Conservation (phyloP, 2,113 vertebrate species). For the Centropus bengalensis region DNA sequence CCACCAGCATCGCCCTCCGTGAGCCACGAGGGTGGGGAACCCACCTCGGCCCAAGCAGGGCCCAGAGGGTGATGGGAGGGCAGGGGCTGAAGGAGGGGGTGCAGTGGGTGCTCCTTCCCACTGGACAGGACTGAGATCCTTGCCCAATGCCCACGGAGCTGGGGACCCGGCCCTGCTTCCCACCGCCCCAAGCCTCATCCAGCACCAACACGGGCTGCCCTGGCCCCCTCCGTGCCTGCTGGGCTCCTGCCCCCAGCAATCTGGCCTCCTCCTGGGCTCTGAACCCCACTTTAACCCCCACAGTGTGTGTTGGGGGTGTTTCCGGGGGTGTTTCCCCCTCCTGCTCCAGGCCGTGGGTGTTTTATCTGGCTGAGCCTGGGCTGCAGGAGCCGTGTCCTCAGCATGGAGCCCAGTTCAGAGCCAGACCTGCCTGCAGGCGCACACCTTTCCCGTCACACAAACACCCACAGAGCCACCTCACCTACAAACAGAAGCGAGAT, state of each 20-base stretch:
- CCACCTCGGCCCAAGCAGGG: not conserved
- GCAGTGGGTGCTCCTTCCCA: not conserved
- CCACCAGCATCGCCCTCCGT: not conserved
- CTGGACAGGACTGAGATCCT: not conserved
- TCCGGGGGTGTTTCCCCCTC: fast-evolving
- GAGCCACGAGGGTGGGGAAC: not conserved
- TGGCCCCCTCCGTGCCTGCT: fast-evolving
- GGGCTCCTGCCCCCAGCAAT: not conserved
- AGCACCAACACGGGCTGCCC: not conserved
- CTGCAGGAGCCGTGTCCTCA: not conserved
- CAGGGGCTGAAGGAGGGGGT: not conserved
- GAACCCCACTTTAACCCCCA: not conserved
- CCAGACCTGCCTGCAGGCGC: not conserved
- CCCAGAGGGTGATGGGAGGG: fast-evolving
- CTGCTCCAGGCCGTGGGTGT: not conserved
- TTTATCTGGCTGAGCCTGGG: not conserved
- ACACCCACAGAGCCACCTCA: not conserved
- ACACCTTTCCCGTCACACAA: not conserved
- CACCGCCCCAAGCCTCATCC: not conserved
- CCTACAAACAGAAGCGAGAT: not conserved
- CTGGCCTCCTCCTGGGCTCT: not conserved
- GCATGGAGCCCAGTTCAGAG: not conserved
- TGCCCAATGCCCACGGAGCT: too few relatives aligned
- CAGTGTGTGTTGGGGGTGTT: not conserved
- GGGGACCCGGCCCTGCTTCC: not conserved